Base-by-base conservation (phyloP, 2,888 invertebrate species). In the Eupithecia inturbata region DNA sequence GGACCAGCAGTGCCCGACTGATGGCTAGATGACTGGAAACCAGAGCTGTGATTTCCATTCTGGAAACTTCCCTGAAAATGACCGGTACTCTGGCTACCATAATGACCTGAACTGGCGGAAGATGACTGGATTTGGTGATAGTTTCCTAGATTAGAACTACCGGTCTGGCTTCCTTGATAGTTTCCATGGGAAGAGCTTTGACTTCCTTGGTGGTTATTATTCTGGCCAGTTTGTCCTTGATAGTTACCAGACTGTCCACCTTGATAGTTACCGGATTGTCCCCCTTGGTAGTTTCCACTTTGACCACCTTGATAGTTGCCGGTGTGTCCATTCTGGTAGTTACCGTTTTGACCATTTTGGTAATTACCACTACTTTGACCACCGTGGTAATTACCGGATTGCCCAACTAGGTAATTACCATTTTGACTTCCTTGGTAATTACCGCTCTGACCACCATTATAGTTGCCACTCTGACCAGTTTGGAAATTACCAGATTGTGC, bases 1-100 rank as follows among this genome's bases (percentile, higher is more conserved):
- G 92, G 93, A 0, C 92, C 93, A 33, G 85, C 84, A 0, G 80
- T 82, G 16, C 85, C 85, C 3, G 83, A 75, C 67, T 87, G 84
- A 16, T 87, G 86, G 19, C 85, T 85, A 0, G 88, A 79, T 0
- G 82, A 81, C 74, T 89, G 88, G 71, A 86, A 90, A 41, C 70
- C 66, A 26, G 36, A 64, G 36, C n/a, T 41, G 57, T 57, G 26
- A 16, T 16, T 39, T 36, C 66, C 66, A 39, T 66, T 66, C 22
- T 66, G 66, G 19, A 45, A 70, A 45, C 67, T 72, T 53, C 74
- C 71, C 39, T 73, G 72, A 69, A 10, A 63, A 28, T 64, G 68
- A 26, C 71, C 70, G 10, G 68, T 36, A n/a, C 63, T 62, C 53
- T 75, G 74, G 31, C 69, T 57, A 19, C 39, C 39, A 6, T 67